Evolutionary conservation across 2,113 vertebrate species (phyloP).

Genomic region (Xyliphius kryptos): DNA sequence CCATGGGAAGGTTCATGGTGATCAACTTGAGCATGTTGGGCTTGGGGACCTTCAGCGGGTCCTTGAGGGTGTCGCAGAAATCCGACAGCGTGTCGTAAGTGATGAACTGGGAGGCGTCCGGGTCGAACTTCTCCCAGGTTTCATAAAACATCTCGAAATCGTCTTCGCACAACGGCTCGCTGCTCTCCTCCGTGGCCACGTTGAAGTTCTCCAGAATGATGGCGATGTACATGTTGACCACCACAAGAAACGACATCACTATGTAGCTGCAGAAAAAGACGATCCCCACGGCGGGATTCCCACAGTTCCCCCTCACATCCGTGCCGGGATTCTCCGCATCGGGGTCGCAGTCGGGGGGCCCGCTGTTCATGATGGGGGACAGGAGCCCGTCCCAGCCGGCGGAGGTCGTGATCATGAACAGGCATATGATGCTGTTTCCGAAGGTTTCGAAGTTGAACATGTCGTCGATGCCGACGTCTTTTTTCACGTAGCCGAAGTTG

Average conservation of each 20-base stretch:
- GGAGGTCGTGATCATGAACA: constrained; percentile 90
- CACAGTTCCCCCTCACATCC: constrained; percentile 72
- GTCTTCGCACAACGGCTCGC: constrained; percentile 80
- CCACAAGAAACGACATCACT: constrained; percentile 88
- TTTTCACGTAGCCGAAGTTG: constrained; percentile 90
- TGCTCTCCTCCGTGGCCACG: constrained; percentile 86
- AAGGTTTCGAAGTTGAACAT: constrained; percentile 97
- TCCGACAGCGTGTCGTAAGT: constrained; percentile 75
- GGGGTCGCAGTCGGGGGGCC: constrained; percentile 82
- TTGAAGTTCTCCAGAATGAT: constrained; percentile 97
- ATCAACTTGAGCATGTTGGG: constrained; percentile 86
- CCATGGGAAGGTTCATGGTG: constrained; percentile 87
- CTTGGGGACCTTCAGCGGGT: constrained; percentile 82
- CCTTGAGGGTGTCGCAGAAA: constrained; percentile 84
- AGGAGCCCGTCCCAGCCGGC: constrained; percentile 93
- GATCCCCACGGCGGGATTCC: constrained; percentile 78
- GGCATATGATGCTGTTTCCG: constrained; percentile 91
- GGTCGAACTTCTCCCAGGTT: constrained; percentile 95
- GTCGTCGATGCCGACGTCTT: constrained; percentile 80
- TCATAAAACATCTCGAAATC: constrained; percentile 98
- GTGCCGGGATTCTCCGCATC: constrained; percentile 75
- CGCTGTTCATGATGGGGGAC: constrained; percentile 79
- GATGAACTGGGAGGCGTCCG: constrained; percentile 83
- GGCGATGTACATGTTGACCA: constrained; percentile 96
- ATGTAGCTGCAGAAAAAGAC: constrained; percentile 91